Conservation (phyloP, 2,797 vertebrate species). For the Miichthys miiuy region DNA sequence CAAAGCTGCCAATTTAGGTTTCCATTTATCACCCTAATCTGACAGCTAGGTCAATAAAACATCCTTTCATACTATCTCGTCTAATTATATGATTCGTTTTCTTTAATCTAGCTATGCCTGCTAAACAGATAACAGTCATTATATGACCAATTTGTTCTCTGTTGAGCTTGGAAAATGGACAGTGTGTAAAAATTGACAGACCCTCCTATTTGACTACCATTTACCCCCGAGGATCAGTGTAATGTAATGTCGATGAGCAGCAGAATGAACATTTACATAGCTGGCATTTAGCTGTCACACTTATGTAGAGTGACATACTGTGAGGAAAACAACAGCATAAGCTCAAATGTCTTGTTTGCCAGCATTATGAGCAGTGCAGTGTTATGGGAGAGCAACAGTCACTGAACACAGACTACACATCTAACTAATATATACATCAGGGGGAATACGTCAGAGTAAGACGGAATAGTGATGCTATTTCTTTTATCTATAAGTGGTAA, state of each 20-base stretch:
- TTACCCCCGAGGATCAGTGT: constrained; percentile 15
- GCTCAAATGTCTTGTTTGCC: constrained; percentile 13
- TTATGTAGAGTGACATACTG: constrained; percentile 15
- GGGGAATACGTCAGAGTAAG: constrained; percentile 31
- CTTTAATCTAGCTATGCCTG: constrained; percentile 55
- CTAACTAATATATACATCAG: constrained; percentile 32
- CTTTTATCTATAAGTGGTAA: constrained; percentile 50
- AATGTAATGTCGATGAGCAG: constrained; percentile 39
- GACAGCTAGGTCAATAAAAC: constrained; percentile 68
- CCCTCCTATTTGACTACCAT: constrained; percentile 13
- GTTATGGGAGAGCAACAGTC: constrained; percentile 18
- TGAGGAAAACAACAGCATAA: constrained; percentile 1
- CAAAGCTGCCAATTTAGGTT: constrained; percentile 70
- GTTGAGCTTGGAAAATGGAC: constrained; percentile 42
- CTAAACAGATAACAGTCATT: constrained; percentile 60
- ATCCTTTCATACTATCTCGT: constrained; percentile 65
- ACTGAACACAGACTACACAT: constrained; percentile 20
- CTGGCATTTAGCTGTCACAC: constrained; percentile 32
- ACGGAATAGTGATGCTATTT: constrained; percentile 43
- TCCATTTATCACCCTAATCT: constrained; percentile 66
- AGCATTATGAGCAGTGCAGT: constrained; percentile 16
- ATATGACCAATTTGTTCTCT: constrained; percentile 44
- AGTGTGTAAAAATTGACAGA: constrained; percentile 33
- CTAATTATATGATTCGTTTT: constrained; percentile 65
- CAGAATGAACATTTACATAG: constrained; percentile 41